These are phyloP conservation scores for Apamea anceps DNA, from an alignment of 2,888 invertebrate genomes.

Conservation along the genomic window DNA sequence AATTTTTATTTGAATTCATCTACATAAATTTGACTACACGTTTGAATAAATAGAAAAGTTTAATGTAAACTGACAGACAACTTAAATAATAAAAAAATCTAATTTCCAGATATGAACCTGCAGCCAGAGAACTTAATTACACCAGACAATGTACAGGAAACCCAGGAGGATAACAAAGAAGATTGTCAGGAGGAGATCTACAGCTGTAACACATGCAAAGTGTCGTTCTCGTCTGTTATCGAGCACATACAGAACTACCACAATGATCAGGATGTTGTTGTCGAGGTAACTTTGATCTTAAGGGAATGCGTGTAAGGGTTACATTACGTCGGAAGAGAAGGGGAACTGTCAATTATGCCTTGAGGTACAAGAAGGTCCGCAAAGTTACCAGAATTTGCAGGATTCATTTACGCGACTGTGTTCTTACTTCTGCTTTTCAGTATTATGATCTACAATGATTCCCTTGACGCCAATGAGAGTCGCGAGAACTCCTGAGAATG, in stretches of 20 bases:
- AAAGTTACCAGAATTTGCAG: background rate
- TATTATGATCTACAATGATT: background rate
- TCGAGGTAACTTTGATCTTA: conserved; percentile 87
- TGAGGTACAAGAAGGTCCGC: background rate
- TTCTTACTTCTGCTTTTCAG: background rate
- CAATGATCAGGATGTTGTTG: conserved; percentile 92
- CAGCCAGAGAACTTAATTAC: conserved; percentile 71
- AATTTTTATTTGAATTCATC: too few relatives aligned
- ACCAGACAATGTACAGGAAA: conserved; percentile 70
- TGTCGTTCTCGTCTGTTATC: conserved; percentile 91
- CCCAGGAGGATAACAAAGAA: conserved; percentile 74
- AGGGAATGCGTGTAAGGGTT: background rate
- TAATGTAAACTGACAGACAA: background rate
- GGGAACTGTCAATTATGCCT: background rate
- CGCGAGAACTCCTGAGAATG: background rate
- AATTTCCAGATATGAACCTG: conserved; percentile 72
- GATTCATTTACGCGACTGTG: background rate
- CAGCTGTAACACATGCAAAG: conserved; percentile 92
- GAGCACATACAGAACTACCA: conserved; percentile 92
- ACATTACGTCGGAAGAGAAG: background rate
- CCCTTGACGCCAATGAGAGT: background rate
- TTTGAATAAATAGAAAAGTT: too few relatives aligned
- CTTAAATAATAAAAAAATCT: background rate
- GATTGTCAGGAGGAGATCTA: conserved; percentile 85
- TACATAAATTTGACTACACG: too few relatives aligned